Conservation (phyloP, 1,140 invertebrate species). For the Zaprionus gabonicus region DNA sequence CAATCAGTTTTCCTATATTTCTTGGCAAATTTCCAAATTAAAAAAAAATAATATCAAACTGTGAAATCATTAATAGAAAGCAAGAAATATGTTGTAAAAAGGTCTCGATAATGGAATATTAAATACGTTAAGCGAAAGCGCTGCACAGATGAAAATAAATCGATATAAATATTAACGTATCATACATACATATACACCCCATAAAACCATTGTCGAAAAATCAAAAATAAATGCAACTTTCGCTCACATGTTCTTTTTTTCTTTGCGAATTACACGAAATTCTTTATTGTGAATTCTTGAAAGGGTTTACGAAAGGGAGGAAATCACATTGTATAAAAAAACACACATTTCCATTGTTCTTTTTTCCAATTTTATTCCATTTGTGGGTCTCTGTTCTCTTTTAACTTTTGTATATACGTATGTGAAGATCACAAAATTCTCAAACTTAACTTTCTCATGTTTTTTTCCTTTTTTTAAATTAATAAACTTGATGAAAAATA, state of each 20-base stretch:
- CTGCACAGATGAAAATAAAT: slow-evolving; percentile 22
- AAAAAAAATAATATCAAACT: background rate
- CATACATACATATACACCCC: background rate
- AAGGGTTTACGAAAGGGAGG: background rate
- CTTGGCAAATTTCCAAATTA: background rate
- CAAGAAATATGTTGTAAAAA: slow-evolving; percentile 16
- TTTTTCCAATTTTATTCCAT: slow-evolving; percentile 14
- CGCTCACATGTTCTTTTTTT: slow-evolving; percentile 18
- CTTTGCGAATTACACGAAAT: slow-evolving; percentile 46
- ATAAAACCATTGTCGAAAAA: slow-evolving; percentile 8
- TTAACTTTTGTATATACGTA: background rate
- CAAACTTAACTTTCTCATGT: slow-evolving; percentile 20
- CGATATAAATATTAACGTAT: background rate
- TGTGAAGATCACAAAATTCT: slow-evolving; percentile 20
- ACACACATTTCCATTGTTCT: slow-evolving; percentile 24
- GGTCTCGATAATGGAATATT: slow-evolving; percentile 21
- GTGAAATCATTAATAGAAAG: slow-evolving; percentile 9
- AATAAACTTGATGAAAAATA: background rate
- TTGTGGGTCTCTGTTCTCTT: background rate
- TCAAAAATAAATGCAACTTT: slow-evolving; percentile 39
- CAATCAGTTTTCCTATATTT: background rate
- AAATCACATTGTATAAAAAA: slow-evolving; percentile 43
- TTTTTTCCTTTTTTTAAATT: slow-evolving; percentile 10
- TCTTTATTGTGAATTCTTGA: slow-evolving; percentile 50
- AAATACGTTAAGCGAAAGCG: slow-evolving; percentile 38